Evolutionary conservation across 2,888 invertebrate genomes (phyloP), one percentile per base, ranked within the genome.

Genomic region (Pasiphila rectangulata): DNA sequence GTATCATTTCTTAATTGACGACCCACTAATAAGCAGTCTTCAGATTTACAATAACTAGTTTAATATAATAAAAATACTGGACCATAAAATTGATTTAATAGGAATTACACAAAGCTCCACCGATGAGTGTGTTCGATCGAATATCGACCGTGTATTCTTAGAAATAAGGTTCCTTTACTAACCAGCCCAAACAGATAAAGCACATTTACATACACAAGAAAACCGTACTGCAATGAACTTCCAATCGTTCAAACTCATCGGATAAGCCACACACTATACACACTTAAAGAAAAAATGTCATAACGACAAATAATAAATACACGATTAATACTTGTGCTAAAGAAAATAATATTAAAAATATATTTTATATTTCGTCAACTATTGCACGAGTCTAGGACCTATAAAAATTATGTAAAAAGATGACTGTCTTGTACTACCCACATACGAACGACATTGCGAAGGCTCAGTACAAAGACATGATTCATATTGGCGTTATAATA

Each of bases 21-120:
- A 77, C 83, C 83, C 79, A 80, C 80, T 75, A 77, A 75, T 57
- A 84, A 85, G 83, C 84, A 84, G 84, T 84, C 84, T 85, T 83
- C 73, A 78, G 75, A 74, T 73, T 72, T 75, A 75, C 71, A 75
- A 55, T 73, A 64, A 68, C 74, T 80, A 81, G 57, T 71, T 62
- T 54, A 58, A 67, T 70, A 73, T 63, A 74, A 80, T 80, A 81
- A 81, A 79, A 84, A 84, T 84, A 86, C 83, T 85, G 85, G 85
- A 86, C 84, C 83, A 79, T 83, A 80, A 76, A 79, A 73, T 78
- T 82, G 73, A 75, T 80, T 81, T 80, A 76, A 77, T 85, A 84
- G 83, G 83, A 84, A 84, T 79, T 78, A 80, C 71, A 57, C 53
- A 47, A 47, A 39, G 43, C 39, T 34, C 35, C 34, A 43, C 48